phyloP scores from a whole-genome alignment of 2,797 vertebrate species.

The Saxicola maurus region DNA sequence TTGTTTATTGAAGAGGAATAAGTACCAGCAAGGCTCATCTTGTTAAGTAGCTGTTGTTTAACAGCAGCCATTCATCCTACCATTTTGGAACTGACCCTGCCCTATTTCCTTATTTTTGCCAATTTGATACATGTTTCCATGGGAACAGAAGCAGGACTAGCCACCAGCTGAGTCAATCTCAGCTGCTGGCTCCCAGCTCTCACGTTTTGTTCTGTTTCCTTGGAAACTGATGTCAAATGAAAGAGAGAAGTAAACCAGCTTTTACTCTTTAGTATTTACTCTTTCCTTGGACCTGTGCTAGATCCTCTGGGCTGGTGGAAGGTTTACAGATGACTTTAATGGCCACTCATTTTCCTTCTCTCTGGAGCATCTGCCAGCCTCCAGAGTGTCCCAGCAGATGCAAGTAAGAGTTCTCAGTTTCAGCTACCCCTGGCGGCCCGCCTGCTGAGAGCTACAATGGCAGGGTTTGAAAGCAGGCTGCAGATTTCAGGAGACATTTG shows the following conservation, averaged over 20 bases:
- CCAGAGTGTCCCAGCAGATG: neutral
- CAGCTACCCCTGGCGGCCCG: neutral
- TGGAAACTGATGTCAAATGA: conserved; percentile 60
- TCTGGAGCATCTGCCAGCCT: neutral
- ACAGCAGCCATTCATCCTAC: neutral
- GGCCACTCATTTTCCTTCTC: neutral
- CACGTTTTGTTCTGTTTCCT: conserved; percentile 60
- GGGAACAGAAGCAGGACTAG: conserved; percentile 58
- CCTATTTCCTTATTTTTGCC: conserved; percentile 50
- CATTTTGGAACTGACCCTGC: conserved; percentile 48
- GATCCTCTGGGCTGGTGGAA: neutral
- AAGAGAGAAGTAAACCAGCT: conserved; percentile 36
- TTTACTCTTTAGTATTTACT: conserved; percentile 27
- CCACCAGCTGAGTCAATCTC: conserved; percentile 69
- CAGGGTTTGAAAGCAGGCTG: conserved; percentile 23
- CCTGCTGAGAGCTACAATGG: conserved; percentile 3
- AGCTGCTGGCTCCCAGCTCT: conserved; percentile 56
- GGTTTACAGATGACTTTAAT: neutral
- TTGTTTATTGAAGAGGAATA: neutral
- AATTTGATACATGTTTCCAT: conserved; percentile 60
- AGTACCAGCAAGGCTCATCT: neutral
- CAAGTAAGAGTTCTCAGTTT: conserved; percentile 25
- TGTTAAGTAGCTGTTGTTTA: neutral
- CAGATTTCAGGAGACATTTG: conserved; percentile 34
- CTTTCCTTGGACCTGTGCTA: neutral